phyloP scores from a whole-genome alignment of 2,113 vertebrate genomes.

The Pycnonotus jocosus region DNA sequence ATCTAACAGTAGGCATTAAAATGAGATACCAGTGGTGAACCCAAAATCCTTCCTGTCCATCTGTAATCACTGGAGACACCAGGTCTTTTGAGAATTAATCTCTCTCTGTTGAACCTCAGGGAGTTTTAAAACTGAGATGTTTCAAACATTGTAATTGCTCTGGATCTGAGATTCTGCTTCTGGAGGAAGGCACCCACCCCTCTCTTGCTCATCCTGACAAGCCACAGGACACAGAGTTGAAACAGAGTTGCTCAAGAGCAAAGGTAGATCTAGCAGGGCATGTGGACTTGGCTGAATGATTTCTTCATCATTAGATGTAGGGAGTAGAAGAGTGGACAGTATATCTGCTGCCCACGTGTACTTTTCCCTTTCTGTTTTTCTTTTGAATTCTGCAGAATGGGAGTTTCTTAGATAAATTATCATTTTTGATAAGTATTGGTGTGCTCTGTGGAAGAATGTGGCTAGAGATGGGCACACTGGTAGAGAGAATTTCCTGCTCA shows the following conservation, averaged over 20 bases:
- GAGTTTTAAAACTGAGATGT: background rate
- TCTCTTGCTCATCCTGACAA: background rate
- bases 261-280: background rate
- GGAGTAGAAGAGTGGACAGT: background rate
- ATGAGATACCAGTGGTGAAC: background rate
- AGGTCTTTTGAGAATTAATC: background rate
- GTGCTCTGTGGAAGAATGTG: slow-evolving; percentile 22
- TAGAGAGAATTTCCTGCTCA: slow-evolving; percentile 8
- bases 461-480: slow-evolving; percentile 47
- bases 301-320: background rate
- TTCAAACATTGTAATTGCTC: background rate
- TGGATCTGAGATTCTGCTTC: background rate
- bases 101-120: background rate
- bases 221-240: background rate
- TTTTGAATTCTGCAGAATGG: background rate
- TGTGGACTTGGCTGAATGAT: background rate
- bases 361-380: background rate
- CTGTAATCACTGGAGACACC: background rate
- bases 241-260: background rate
- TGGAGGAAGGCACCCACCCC: background rate
- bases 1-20: background rate
- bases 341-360: background rate
- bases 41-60: background rate
- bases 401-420: slow-evolving; percentile 36
- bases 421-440: background rate